These are phyloP conservation scores for Zootoca vivipara DNA, from an alignment of 2,113 vertebrate species.

Conservation along the genomic window DNA sequence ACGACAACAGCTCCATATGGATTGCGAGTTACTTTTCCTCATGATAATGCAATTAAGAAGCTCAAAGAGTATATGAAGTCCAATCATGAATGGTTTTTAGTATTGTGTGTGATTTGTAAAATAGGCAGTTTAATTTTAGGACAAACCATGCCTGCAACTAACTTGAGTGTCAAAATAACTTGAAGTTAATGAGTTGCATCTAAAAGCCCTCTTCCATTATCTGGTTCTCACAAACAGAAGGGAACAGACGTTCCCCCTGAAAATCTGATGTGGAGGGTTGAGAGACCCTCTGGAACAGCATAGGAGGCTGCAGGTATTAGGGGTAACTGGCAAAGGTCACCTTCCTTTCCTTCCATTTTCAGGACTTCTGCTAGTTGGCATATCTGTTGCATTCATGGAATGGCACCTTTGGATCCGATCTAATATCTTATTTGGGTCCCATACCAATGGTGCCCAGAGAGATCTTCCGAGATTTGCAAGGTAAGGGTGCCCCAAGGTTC, in stretches of 20 bases:
- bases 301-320: neutral
- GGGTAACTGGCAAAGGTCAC: neutral
- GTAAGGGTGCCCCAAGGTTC: slow-evolving; percentile 5
- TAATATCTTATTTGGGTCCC: slow-evolving; percentile 19
- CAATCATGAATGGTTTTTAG: neutral
- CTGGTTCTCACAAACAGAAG: neutral
- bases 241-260: neutral
- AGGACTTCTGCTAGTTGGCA: neutral
- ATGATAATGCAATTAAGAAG: slow-evolving; percentile 1
- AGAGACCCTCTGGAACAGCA: neutral
- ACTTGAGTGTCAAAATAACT: slow-evolving; percentile 22
- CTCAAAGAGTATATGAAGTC: neutral
- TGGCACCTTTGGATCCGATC: neutral
- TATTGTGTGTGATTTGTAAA: slow-evolving; percentile 1
- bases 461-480: neutral
- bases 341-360: neutral
- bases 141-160: slow-evolving; percentile 5
- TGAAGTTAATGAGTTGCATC: neutral
- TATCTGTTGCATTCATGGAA: neutral
- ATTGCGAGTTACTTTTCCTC: neutral
- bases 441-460: neutral
- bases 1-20: neutral
- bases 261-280: neutral
- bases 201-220: neutral
- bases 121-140: slow-evolving; percentile 21